Conservation (phyloP, 2,113 vertebrate species). For the Rhadina sibilatrix region DNA sequence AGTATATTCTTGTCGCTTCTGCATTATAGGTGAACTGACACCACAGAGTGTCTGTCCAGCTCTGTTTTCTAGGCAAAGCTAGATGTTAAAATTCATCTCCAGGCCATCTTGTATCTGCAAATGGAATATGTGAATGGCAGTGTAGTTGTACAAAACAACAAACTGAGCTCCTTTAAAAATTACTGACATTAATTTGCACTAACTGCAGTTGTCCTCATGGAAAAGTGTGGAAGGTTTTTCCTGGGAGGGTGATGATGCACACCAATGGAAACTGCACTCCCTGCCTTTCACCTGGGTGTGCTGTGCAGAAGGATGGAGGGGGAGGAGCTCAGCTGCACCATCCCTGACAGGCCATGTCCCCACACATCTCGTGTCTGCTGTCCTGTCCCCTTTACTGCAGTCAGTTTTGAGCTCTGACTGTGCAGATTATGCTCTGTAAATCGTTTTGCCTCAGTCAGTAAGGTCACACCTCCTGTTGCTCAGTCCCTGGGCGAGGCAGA, state of each 20-base stretch:
- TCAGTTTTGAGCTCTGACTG: neutral
- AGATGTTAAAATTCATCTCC: neutral
- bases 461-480: neutral
- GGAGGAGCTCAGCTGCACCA: neutral
- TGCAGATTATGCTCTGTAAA: neutral
- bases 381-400: neutral
- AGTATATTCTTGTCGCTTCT: neutral
- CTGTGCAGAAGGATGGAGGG: neutral
- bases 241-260: neutral
- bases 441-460: neutral
- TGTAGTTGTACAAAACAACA: neutral
- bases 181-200: neutral
- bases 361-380: neutral
- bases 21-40: neutral
- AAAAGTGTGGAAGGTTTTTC: neutral
- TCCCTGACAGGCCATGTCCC: neutral
- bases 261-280: neutral
- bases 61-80: neutral
- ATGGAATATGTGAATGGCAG: neutral
- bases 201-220: neutral
- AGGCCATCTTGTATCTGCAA: neutral
- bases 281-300: neutral
- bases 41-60: neutral
- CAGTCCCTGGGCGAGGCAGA: rapidly evolving
- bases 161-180: neutral